Evolutionary conservation across 2,113 vertebrate species (phyloP).

Genomic region (Podarcis cretensis): DNA sequence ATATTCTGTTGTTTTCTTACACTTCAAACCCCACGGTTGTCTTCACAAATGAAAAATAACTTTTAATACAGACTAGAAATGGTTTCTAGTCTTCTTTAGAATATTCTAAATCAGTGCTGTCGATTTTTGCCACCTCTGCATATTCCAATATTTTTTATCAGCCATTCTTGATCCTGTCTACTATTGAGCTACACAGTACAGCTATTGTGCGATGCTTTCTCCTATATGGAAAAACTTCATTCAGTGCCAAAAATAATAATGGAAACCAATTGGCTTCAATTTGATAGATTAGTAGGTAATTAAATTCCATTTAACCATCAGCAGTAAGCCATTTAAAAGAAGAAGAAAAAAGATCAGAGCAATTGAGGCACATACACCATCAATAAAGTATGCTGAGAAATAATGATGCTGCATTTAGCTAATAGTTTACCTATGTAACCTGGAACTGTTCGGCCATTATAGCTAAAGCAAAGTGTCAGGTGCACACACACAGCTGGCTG

Average conservation of each 20-base stretch:
- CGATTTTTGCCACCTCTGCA: too few species aligned
- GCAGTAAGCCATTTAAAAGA: neutral
- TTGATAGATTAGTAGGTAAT: neutral
- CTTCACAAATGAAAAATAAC: too few species aligned
- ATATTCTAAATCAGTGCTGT: too few species aligned
- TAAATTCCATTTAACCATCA: neutral
- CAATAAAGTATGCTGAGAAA: neutral
- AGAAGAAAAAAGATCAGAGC: neutral
- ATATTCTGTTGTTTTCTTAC: too few species aligned
- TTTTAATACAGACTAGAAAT: too few species aligned
- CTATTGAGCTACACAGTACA: neutral
- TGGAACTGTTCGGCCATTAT: slow-evolving; percentile 81
- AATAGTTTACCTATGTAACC: slow-evolving; percentile 84
- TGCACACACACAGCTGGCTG: slow-evolving; percentile 83
- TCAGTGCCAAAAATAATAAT: neutral
- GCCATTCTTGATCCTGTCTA: neutral
- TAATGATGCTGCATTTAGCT: neutral
- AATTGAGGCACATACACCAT: neutral
- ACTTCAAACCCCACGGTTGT: too few species aligned
- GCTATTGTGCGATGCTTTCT: neutral
- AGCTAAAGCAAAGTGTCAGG: slow-evolving; percentile 88
- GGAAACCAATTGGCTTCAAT: neutral
- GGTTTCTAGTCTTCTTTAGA: too few species aligned
- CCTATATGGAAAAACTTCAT: too few species aligned
- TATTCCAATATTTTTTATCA: too few species aligned